Conservation (phyloP, 2,113 vertebrate species). For the Agelaius tricolor region DNA sequence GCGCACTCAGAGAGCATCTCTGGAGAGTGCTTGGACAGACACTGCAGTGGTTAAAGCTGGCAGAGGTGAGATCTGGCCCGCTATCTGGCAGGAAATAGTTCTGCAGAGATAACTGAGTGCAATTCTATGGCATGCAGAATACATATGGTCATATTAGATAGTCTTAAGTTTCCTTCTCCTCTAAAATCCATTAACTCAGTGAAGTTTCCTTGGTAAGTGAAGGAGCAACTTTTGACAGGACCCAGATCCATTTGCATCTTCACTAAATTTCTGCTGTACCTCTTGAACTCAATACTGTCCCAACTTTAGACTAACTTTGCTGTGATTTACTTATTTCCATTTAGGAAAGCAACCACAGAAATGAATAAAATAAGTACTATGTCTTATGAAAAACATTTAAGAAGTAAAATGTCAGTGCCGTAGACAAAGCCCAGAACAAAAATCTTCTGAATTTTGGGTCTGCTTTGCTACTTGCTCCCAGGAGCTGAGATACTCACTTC, state of each 20-base stretch:
- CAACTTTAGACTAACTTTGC: neutral
- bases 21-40: neutral
- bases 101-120: slow-evolving; percentile 13
- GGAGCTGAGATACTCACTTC: neutral
- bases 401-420: neutral
- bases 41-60: neutral
- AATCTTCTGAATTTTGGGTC: neutral
- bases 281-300: neutral
- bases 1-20: neutral
- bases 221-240: slow-evolving; percentile 1
- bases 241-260: neutral
- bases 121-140: slow-evolving; percentile 21
- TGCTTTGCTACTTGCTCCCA: neutral
- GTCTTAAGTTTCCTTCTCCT: neutral
- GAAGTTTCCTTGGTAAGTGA: neutral
- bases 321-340: neutral
- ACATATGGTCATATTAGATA: neutral
- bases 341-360: neutral
- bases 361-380: neutral
- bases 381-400: neutral
- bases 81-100: slow-evolving; percentile 49
- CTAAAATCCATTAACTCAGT: slow-evolving; percentile 46
- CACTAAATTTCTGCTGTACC: neutral
- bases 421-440: slow-evolving; percentile 12
- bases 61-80: neutral